Evolutionary conservation across 2,113 vertebrate genomes (phyloP).

Genomic region (Trochalopteron elliotii): DNA sequence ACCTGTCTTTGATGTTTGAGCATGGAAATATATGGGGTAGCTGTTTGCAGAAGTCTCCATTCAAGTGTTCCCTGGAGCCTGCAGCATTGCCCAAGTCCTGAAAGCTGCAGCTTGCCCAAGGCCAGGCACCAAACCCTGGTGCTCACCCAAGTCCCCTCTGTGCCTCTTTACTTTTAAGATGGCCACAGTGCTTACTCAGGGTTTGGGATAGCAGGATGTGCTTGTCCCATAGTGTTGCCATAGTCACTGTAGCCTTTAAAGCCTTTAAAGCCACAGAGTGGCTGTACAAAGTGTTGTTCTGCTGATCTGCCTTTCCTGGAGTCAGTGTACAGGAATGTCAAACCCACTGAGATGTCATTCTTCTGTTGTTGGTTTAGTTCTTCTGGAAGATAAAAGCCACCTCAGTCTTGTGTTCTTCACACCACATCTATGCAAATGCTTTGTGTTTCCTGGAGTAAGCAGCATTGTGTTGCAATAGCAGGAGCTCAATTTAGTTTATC

Average conservation of each 20-base stretch:
- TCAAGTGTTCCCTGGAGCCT: neutral
- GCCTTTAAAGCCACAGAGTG: neutral
- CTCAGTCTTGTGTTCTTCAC: neutral
- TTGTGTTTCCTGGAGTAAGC: neutral
- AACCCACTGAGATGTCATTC: neutral
- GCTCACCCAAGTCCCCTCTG: neutral
- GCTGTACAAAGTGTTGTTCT: neutral
- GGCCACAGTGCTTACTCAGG: neutral
- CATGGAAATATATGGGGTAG: neutral
- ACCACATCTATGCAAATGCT: neutral
- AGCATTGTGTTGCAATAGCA: neutral
- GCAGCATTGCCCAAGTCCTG: neutral
- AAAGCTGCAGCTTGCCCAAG: neutral
- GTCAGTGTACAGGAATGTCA: neutral
- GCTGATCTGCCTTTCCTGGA: neutral
- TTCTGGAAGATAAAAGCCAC: neutral
- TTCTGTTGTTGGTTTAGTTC: neutral
- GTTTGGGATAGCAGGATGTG: rapidly evolving
- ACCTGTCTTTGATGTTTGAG: neutral
- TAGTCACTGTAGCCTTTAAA: neutral
- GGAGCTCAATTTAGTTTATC: neutral
- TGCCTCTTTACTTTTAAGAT: neutral
- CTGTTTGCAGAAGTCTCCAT: neutral
- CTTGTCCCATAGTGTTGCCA: neutral
- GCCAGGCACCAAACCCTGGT: neutral